Percentiles rank a stretch among this genome's conserved stretches.
These are phyloP conservation scores for Cariama cristata DNA, from an alignment of 2,113 vertebrate species.

Conservation along the genomic window DNA sequence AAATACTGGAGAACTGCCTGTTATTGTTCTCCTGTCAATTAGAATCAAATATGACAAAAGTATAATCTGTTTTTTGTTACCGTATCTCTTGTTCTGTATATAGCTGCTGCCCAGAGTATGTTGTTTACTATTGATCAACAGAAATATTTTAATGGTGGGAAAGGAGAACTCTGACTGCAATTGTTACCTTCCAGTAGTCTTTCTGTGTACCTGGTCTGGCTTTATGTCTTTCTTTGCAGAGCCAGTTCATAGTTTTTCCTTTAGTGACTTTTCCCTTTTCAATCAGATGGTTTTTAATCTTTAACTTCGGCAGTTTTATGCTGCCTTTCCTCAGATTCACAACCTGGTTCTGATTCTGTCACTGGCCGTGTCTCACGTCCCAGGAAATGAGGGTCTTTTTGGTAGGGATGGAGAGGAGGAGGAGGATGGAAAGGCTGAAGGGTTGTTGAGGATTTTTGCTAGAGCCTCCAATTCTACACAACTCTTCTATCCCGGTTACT, in stretches of 20 bases:
- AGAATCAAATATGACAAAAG: background rate
- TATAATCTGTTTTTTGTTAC: background rate
- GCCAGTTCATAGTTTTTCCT: background rate
- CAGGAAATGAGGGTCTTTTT: background rate
- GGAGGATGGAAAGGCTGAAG: background rate
- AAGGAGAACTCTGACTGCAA: background rate
- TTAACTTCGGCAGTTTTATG: background rate
- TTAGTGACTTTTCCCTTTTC: background rate
- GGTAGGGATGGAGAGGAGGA: background rate
- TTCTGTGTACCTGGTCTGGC: background rate
- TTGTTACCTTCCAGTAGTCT: background rate
- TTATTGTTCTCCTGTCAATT: slow-evolving; percentile 24
- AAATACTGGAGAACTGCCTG: slow-evolving; percentile 16
- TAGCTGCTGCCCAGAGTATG: background rate
- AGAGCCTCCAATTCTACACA: background rate
- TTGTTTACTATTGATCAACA: background rate
- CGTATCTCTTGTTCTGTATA: background rate
- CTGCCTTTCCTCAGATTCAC: background rate
- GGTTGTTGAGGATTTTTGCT: background rate
- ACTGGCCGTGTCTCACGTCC: background rate
- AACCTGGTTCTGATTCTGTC: background rate
- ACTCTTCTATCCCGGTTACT: background rate
- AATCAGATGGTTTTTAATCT: background rate
- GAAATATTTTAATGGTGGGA: background rate
- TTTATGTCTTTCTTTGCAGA: background rate